Conservation (phyloP, 2,797 vertebrate genomes). For the Pseudomugil gertrudae region DNA sequence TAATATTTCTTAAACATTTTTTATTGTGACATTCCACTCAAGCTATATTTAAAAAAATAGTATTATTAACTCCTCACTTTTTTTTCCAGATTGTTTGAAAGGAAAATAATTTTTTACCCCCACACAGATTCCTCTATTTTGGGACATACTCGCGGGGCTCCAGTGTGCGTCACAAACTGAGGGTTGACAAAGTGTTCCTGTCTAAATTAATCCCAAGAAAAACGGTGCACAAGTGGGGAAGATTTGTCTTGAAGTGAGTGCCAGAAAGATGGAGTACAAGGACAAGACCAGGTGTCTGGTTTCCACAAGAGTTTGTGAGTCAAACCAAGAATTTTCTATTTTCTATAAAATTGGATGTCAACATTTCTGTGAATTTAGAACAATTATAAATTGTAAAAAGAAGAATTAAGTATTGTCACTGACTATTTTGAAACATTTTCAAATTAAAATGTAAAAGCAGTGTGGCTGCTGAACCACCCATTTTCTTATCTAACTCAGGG, state of each 20-base stretch:
- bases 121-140: slow-evolving; percentile 44
- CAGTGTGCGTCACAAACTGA: slow-evolving; percentile 47
- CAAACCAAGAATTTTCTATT: neutral
- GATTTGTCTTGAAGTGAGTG: slow-evolving; percentile 5
- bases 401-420: neutral
- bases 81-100: too few relatives aligned
- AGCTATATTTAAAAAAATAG: neutral
- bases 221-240: slow-evolving; percentile 27
- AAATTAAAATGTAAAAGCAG: neutral
- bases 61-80: too few relatives aligned
- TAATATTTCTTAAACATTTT: neutral
- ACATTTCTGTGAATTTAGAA: neutral
- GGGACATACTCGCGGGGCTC: slow-evolving; percentile 14
- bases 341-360: neutral
- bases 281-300: slow-evolving; percentile 2
- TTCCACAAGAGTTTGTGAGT: neutral
- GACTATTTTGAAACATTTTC: neutral
- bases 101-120: neutral
- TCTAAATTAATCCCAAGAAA: slow-evolving; percentile 45
- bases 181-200: slow-evolving; percentile 33
- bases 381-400: neutral
- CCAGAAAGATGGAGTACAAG: slow-evolving; percentile 25
- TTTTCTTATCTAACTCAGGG: neutral
- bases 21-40: neutral
- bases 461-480: neutral